These are phyloP conservation scores for Neoascia interrupta DNA, from an alignment of 2,888 invertebrate species.

Conservation along the genomic window DNA sequence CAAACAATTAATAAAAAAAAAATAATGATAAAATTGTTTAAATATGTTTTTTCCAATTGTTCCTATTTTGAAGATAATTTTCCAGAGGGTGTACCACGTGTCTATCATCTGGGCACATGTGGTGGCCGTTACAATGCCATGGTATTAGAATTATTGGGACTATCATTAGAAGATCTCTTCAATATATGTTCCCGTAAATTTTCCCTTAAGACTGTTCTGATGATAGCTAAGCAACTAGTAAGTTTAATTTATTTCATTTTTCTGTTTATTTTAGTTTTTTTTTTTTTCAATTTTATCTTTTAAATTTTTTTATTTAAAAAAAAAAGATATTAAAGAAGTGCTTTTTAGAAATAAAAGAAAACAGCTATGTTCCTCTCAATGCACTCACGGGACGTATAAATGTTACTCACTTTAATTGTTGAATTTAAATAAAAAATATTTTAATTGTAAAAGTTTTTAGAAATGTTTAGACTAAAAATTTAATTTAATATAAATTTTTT, in stretches of 20 bases:
- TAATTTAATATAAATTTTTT: too few species aligned
- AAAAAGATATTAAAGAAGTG: slow-evolving; percentile 7
- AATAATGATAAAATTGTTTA: slow-evolving; percentile 8
- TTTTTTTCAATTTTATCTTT: slow-evolving; percentile 29
- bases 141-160: slow-evolving; percentile 99
- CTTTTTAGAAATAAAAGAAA: slow-evolving; percentile 32
- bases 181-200: slow-evolving; percentile 99
- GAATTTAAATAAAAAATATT: background rate
- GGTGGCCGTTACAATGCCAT: slow-evolving; percentile 99
- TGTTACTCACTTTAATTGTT: slow-evolving; percentile 39
- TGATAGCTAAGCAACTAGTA: slow-evolving; percentile 98
- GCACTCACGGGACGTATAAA: slow-evolving; percentile 52
- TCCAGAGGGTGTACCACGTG: slow-evolving; percentile 98
- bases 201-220: slow-evolving; percentile 97
- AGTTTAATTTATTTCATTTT: slow-evolving; percentile 79
- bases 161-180: slow-evolving; percentile 99
- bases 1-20: background rate
- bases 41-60: slow-evolving; percentile 35
- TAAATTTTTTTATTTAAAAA: slow-evolving; percentile 22
- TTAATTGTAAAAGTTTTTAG: background rate
- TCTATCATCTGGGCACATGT: slow-evolving; percentile 99
- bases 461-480: too few species aligned
- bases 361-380: slow-evolving; percentile 37
- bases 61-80: slow-evolving; percentile 75
- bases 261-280: slow-evolving; percentile 23